Evolutionary conservation across 2,113 vertebrate species (phyloP).

Genomic region (Pyxicephalus adspersus): DNA sequence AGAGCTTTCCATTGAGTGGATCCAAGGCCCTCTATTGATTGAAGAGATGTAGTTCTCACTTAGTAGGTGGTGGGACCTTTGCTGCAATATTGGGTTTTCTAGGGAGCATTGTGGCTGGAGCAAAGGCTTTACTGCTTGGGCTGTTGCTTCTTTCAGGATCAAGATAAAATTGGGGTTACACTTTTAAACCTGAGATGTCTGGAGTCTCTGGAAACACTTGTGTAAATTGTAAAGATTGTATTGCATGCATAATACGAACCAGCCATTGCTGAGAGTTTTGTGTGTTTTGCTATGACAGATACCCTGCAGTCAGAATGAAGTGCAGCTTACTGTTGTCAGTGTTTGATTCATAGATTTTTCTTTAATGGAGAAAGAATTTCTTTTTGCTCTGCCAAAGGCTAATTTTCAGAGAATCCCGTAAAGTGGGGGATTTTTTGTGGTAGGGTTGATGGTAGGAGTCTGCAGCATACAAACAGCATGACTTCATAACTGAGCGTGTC

Average conservation of each 20-base stretch:
- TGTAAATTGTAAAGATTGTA: neutral
- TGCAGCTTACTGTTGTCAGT: slow-evolving; percentile 73
- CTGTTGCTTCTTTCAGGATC: too few relatives aligned
- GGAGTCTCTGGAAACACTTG: slow-evolving; percentile 11
- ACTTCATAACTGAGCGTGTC: slow-evolving; percentile 66
- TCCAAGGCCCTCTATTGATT: too few relatives aligned
- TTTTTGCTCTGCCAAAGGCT: slow-evolving; percentile 74
- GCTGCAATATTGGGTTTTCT: too few relatives aligned
- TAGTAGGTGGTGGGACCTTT: too few relatives aligned
- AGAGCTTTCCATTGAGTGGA: too few relatives aligned
- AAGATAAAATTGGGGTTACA: too few relatives aligned
- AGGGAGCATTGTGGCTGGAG: too few relatives aligned
- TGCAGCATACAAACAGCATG: slow-evolving; percentile 62
- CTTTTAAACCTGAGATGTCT: neutral
- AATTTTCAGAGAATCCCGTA: slow-evolving; percentile 68
- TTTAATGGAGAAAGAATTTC: slow-evolving; percentile 75
- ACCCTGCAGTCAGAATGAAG: slow-evolving; percentile 72
- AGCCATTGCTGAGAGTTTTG: slow-evolving; percentile 41
- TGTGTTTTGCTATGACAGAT: slow-evolving; percentile 59
- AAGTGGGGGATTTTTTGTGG: slow-evolving; percentile 57
- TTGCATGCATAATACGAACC: neutral
- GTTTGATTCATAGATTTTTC: slow-evolving; percentile 77
- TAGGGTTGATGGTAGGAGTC: slow-evolving; percentile 59
- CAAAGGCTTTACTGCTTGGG: too few relatives aligned
- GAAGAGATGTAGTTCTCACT: too few relatives aligned